These are phyloP conservation scores for Poeciliopsis retropinna DNA, from an alignment of 2,113 vertebrate genomes.

Conservation along the genomic window DNA sequence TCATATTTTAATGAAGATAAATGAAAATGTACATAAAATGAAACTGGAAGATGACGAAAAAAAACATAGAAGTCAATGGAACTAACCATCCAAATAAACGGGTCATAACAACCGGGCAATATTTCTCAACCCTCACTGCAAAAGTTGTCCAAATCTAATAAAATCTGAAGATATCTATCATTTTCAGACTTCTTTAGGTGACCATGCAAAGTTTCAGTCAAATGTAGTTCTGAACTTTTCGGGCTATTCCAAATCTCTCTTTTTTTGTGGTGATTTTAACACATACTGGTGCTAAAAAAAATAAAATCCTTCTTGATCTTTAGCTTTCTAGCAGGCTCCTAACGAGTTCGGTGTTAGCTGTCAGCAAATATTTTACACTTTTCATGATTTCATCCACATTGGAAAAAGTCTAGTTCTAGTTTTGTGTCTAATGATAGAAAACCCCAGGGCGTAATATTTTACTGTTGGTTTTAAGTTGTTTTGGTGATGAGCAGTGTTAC, in stretches of 20 bases:
- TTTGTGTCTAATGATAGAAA: neutral
- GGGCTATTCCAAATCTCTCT: no score
- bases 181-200: neutral
- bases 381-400: neutral
- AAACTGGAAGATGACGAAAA: no score
- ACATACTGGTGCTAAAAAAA: neutral
- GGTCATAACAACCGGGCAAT: no score
- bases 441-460: neutral
- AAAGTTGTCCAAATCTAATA: neutral
- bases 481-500: neutral
- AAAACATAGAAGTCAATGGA: no score
- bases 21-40: no score
- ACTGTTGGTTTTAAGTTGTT: neutral
- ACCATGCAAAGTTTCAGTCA: neutral
- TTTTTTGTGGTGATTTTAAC: no score
- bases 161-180: neutral
- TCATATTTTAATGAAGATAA: no score
- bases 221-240: no score
- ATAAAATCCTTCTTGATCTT: neutral
- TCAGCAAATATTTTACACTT: neutral
- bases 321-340: no score
- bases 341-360: neutral
- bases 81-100: no score
- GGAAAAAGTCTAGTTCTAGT: neutral
- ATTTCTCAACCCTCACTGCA: neutral